phyloP scores from a whole-genome alignment of 2,888 invertebrate species.

The Microctonus brassicae region DNA sequence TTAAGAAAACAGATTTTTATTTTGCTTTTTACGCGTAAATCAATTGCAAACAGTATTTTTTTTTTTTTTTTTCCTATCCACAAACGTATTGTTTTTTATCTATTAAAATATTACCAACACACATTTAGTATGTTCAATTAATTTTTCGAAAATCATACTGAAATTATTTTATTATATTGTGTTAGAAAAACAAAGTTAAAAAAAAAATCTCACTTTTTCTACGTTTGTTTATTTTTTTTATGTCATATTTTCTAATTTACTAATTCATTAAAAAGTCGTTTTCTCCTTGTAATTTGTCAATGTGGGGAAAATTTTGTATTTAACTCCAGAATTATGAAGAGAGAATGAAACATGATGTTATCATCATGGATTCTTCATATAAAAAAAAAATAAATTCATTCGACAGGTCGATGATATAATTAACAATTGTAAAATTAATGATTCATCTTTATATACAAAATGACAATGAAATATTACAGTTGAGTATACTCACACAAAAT shows the following conservation, averaged over 20 bases:
- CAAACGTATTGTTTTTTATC: neutral
- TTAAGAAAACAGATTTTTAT: conserved; percentile 15
- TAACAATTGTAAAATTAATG: conserved; percentile 13
- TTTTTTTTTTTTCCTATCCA: neutral
- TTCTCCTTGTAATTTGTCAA: conserved; percentile 26
- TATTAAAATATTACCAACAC: neutral
- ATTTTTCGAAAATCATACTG: neutral
- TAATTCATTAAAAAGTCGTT: neutral
- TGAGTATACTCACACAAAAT: neutral
- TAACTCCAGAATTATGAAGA: conserved; percentile 49
- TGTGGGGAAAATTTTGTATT: conserved; percentile 47
- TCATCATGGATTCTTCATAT: too few relatives aligned
- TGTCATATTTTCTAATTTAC: conserved; percentile 21
- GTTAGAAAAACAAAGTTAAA: neutral
- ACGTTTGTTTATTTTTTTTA: conserved; percentile 26
- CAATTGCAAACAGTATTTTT: conserved; percentile 22
- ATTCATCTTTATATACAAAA: conserved; percentile 5
- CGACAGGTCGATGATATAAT: conserved; percentile 15
- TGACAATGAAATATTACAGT: neutral
- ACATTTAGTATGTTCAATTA: neutral
- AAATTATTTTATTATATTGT: neutral
- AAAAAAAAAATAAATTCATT: conserved; percentile 20
- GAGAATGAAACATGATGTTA: too few relatives aligned
- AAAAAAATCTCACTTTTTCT: neutral
- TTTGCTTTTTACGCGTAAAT: conserved; percentile 16